These are phyloP conservation scores for Cyclina sinensis DNA, from an alignment of 1,140 invertebrate species.

Conservation along the genomic window DNA sequence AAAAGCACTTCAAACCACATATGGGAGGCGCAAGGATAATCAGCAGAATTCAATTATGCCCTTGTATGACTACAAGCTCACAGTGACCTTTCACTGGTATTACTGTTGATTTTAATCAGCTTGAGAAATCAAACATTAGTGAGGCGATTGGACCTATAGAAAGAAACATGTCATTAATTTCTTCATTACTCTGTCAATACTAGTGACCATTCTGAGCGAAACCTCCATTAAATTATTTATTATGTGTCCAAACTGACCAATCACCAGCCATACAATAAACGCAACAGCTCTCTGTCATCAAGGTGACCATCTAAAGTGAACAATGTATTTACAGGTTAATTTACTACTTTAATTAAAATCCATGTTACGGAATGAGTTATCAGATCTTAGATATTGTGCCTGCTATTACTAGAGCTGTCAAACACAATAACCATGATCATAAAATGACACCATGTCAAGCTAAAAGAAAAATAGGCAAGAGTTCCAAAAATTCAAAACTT, in stretches of 20 bases:
- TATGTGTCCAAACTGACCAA: conserved; percentile 16
- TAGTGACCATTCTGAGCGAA: conserved; percentile 11
- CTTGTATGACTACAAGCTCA: conserved; percentile 13
- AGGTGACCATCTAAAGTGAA: conserved; percentile 45
- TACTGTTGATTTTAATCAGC: conserved; percentile 43
- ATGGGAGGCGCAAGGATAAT: conserved; percentile 15
- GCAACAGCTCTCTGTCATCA: background rate
- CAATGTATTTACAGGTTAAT: conserved; percentile 39
- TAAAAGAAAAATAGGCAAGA: too few species aligned
- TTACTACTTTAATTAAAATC: conserved; percentile 15
- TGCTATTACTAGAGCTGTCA: background rate
- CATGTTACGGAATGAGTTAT: background rate
- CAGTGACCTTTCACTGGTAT: conserved; percentile 19
- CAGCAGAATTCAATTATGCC: background rate
- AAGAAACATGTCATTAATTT: conserved; percentile 55
- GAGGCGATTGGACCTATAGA: conserved; percentile 5
- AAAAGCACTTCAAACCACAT: conserved; percentile 33
- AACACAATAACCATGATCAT: too few species aligned
- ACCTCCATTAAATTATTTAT: conserved; percentile 45
- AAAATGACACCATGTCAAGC: too few species aligned
- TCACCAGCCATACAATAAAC: background rate
- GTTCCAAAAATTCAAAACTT: too few species aligned
- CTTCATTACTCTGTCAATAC: conserved; percentile 32
- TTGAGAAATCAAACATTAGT: conserved; percentile 48
- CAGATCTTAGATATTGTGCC: conserved; percentile 3